Base-by-base conservation (phyloP, 1,140 invertebrate genomes). In the Drosophila quadrilineata region DNA sequence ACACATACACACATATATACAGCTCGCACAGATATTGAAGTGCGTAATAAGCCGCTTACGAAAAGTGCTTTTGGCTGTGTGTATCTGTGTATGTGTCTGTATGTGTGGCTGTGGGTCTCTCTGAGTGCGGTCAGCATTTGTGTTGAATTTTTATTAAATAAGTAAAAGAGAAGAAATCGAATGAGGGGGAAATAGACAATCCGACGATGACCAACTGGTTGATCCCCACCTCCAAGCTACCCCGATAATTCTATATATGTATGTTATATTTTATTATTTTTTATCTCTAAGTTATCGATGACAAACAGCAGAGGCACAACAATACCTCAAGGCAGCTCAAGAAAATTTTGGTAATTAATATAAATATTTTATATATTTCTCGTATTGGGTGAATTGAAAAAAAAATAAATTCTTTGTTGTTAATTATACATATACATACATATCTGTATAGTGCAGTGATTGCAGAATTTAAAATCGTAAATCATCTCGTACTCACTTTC, bases 11-110 rank as follows among this genome's bases (percentile, higher is more conserved):
- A 57, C 38, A 48, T 43, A 48, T 14, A 4, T 21, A 33, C 16
- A 28, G 10, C 48, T 40, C 19, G 24, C 12, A 71, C 10, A 46
- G 45, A 58, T 17, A 56, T 40, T 50, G 36, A 60, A 53, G 46
- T 71, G 62, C 66, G 69, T 76, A 58, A 54, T 79, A 80, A 84
- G 77, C 77, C 56, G 77, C 77, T 84, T 84, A 84, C 50, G 28
- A 53, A 46, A 62, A 40, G 66, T 31, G 33, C 26, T 10, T 22
- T 19, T 16, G 40, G 16, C 5, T 22, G 16, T 40, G 31, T 65
- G 16, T 57, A 14, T 52, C 45, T 71, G 33, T 70, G 68, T n/a
- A n/a, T n/a, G 43, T 65, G 48, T 38, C 31, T 21, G 66, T 31
- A 26, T 43, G n/a, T 22, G 40, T 16, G 40, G 16, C 5, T 22